Evolutionary conservation across 2,888 invertebrate species (phyloP), one percentile per base, ranked within the genome.

Genomic region (Therioaphis trifolii): DNA sequence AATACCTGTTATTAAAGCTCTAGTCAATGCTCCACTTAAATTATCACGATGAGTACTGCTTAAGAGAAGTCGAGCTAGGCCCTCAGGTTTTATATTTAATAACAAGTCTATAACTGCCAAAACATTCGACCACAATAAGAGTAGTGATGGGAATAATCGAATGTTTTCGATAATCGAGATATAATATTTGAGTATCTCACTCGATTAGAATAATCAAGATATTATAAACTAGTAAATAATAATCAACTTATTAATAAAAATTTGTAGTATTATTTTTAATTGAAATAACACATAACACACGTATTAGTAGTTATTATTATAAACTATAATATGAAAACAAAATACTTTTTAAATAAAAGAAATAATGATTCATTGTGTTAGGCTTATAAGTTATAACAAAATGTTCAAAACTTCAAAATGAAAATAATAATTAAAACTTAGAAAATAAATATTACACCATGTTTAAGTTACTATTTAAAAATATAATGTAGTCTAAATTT

Each of bases 371-470:
- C 58, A 58, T 58, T 58, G 58, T 27, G 12, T 58, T 58, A 58
- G 27, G 12, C 58, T 58, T 55, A 4, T 43, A 4, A 43, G 43
- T 43, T 49, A 58, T 58, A 58, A 58, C 58, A 58, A 58, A 58
- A 18, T 55, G 3, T 55, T 55, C 21, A 55, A 55, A 55, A 55
- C 55, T n/a, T 55, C 18, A 55, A 55, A 55, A 55, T 55, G n/a
- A 55, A 55, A 55, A 55, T 55, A 55, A 55, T 55, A 55, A 55
- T 55, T n/a, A 55, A 55, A 55, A 55, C 55, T 55, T 55, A n/a
- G 55, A 55, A 55, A 55, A 55, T 55, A 55, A 55, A 55, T 55
- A 55, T 55, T 55, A 49, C 21, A 63, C 14, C 61, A 58, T 58
- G 24, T 58, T 58, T 24, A 24, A 58, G 24, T 27, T 58, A 58